Base-by-base conservation (phyloP, 2,113 vertebrate species). In the Pangasianodon gigas region DNA sequence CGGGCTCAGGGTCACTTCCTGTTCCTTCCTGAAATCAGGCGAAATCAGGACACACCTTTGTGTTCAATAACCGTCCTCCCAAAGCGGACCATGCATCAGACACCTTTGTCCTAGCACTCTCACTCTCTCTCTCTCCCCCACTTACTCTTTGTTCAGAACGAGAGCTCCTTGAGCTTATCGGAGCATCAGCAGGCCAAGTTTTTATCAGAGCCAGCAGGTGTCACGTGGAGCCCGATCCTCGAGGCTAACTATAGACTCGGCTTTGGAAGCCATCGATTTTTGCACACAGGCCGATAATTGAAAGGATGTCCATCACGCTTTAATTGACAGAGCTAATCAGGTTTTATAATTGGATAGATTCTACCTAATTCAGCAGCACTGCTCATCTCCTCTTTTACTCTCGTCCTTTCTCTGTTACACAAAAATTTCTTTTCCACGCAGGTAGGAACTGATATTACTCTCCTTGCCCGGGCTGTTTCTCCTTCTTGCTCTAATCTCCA, bases 261-360 rank as follows among this genome's bases (percentile, higher is more conserved):
- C 92, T 91, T 90, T 85, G 51, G 51, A 87, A 77, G 80, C 77
- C 91, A 95, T 95, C 86, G 95, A 95, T 94, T 96, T 93, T 94
- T 92, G 93, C 92, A 87, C 93, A 90, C 89, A 77, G 93, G 79
- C 95, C 93, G 94, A 96, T 96, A 96, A 96, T 93, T 94, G 94
- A 95, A 96, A 94, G 94, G 95, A 96, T 95, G 96, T 96, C 95
- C 94, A 96, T 97, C 96, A 96, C 93, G 92, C 94, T 96, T 94
- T 96, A 97, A 97, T 96, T 97, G 96, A 96, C 96, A 95, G 90
- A 94, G 95, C 94, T 97, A 97, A 97, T 97, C 96, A 95, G 94
- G 93, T 96, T 96, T 96, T 95, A 95, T 96, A 97, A 97, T 97
- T 97, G 95, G 95, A 96, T 95, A 94, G 94, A 95, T 94, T 94